Evolutionary conservation across 2,113 vertebrate species (phyloP).

Genomic region (Atrichornis clamosus): DNA sequence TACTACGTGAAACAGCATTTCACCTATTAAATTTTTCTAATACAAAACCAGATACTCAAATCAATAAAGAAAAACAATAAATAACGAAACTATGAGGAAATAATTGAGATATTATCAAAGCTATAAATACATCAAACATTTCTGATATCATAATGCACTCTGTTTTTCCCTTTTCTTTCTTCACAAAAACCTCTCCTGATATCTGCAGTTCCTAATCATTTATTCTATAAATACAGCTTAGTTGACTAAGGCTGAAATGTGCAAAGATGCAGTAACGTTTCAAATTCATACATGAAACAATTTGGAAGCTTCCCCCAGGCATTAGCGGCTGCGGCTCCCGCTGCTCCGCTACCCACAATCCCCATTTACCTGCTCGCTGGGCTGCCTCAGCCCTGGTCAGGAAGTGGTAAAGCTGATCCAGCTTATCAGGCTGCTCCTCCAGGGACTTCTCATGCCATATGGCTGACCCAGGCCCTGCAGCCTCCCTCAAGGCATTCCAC

Average conservation of each 20-base stretch:
- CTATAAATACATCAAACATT: background rate
- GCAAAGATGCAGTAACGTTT: conserved; percentile 57
- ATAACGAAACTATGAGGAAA: conserved; percentile 4
- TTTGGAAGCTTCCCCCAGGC: conserved; percentile 65
- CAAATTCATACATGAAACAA: conserved; percentile 61
- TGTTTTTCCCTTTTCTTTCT: background rate
- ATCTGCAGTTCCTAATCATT: background rate
- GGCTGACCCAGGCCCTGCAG: conserved; percentile 85
- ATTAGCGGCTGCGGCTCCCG: conserved; percentile 51
- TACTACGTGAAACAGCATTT: background rate
- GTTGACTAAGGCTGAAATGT: conserved; percentile 47
- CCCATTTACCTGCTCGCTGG: conserved; percentile 77
- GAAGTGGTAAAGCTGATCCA: conserved; percentile 85
- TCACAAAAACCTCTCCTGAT: background rate
- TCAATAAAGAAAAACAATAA: conserved; percentile 1
- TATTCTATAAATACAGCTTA: conserved; percentile 43
- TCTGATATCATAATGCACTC: background rate
- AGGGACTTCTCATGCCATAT: conserved; percentile 87
- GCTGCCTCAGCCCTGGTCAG: conserved; percentile 83
- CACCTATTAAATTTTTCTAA: conserved; percentile 9
- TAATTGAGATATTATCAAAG: conserved; percentile 4
- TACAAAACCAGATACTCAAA: background rate
- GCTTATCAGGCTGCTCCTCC: conserved; percentile 84
- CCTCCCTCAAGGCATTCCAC: conserved; percentile 81
- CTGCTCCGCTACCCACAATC: conserved; percentile 54